Conservation (phyloP, 2,113 vertebrate species). For the Climacteris rufus region DNA sequence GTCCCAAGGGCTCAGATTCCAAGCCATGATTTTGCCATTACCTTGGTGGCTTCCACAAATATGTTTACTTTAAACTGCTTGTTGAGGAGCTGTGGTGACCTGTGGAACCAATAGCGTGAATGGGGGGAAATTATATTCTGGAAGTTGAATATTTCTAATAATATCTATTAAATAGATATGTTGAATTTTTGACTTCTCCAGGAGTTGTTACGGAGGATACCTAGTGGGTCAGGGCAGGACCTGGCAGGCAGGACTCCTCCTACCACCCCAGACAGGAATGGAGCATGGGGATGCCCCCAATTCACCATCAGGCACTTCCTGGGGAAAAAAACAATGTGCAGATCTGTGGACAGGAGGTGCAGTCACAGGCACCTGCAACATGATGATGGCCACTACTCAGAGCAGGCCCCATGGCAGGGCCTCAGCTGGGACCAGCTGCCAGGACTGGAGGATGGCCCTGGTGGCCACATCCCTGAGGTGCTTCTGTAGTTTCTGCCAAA, state of each 20-base stretch:
- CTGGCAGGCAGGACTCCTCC: not conserved
- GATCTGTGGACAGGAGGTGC: accelerated
- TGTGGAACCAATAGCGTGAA: not conserved
- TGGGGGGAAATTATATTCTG: not conserved
- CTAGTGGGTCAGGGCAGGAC: not conserved
- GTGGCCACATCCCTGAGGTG: accelerated
- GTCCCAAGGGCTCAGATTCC: not conserved
- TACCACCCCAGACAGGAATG: not conserved
- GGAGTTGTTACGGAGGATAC: not conserved
- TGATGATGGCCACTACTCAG: too few species aligned
- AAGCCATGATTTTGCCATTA: not conserved
- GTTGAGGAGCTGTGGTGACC: not conserved
- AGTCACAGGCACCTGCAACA: accelerated
- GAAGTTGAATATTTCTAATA: not conserved
- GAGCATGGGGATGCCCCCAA: too few species aligned
- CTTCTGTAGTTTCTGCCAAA: not conserved
- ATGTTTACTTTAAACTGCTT: not conserved
- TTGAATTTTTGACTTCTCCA: not conserved
- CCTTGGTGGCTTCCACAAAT: not conserved
- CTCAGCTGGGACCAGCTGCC: accelerated
- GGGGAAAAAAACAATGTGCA: accelerated
- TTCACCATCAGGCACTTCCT: accelerated
- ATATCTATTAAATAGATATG: not conserved
- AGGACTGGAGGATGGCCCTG: not conserved
- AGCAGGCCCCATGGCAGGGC: accelerated